phyloP scores from a whole-genome alignment of 1,140 invertebrate genomes.

The Maniola jurtina region DNA sequence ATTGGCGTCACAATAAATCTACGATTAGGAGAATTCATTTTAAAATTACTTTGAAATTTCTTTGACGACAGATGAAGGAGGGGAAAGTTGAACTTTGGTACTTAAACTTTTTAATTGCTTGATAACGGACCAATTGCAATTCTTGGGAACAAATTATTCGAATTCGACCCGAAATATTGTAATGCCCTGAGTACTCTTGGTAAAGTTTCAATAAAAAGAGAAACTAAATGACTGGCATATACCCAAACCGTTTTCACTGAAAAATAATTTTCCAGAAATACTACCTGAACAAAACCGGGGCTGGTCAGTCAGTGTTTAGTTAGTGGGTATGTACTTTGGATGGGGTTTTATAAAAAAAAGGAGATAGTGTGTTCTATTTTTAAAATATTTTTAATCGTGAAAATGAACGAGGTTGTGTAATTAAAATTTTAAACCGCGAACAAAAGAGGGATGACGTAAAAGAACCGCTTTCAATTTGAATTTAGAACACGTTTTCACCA shows the following conservation, averaged over 20 bases:
- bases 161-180: background rate
- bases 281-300: too few species aligned
- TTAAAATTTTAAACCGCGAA: background rate
- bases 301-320: too few species aligned
- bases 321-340: too few species aligned
- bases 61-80: slow-evolving; percentile 33
- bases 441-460: slow-evolving; percentile 27
- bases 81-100: slow-evolving; percentile 33
- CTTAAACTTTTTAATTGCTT: slow-evolving; percentile 52
- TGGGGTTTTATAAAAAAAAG: too few species aligned
- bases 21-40: slow-evolving; percentile 34
- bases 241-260: too few species aligned
- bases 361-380: too few species aligned
- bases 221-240: too few species aligned
- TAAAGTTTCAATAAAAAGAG: too few species aligned
- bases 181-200: background rate
- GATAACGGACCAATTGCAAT: slow-evolving; percentile 19
- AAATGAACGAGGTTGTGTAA: too few species aligned
- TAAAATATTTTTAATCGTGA: too few species aligned
- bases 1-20: slow-evolving; percentile 47
- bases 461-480: slow-evolving; percentile 38
- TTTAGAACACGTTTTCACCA: slow-evolving; percentile 32
- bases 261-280: too few species aligned
- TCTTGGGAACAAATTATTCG: slow-evolving; percentile 16
- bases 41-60: slow-evolving; percentile 30